Evolutionary conservation across 2,888 invertebrate species (phyloP).

Genomic region (Cenopis cana): DNA sequence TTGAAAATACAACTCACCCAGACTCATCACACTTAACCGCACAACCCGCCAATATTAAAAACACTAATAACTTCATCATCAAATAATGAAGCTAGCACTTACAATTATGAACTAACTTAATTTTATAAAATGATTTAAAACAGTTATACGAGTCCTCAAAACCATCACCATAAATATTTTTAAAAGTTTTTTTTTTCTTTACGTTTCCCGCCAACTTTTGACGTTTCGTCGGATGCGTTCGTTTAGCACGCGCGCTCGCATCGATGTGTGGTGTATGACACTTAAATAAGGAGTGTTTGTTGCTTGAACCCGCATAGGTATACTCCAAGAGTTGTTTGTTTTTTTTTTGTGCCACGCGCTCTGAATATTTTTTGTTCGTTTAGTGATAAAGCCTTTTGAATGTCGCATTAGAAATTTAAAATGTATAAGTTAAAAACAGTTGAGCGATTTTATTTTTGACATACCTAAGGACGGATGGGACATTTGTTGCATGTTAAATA

Average conservation of each 20-base stretch:
- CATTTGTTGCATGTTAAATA: background rate
- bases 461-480: background rate
- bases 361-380: slow-evolving; percentile 28
- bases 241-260: slow-evolving; percentile 55
- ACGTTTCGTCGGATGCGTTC: slow-evolving; percentile 51
- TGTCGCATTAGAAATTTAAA: slow-evolving; percentile 9
- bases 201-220: slow-evolving; percentile 57
- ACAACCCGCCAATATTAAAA: slow-evolving; percentile 44
- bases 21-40: slow-evolving; percentile 45
- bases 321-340: slow-evolving; percentile 42
- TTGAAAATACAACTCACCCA: slow-evolving; percentile 31
- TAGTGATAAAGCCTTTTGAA: slow-evolving; percentile 29
- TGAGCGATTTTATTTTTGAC: background rate
- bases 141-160: background rate
- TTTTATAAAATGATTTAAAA: slow-evolving; percentile 1
- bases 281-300: slow-evolving; percentile 53
- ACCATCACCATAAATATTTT: slow-evolving; percentile 25
- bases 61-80: slow-evolving; percentile 34
- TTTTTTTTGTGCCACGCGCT: slow-evolving; percentile 35
- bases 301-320: slow-evolving; percentile 30
- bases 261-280: slow-evolving; percentile 58
- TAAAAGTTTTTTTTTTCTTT: background rate
- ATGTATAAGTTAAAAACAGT: background rate
- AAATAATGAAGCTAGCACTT: slow-evolving; percentile 1
- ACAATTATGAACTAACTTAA: slow-evolving; percentile 7